A percentile compares a stretch with the other conserved stretches of the same genome.
These are phyloP conservation scores for Sinodicranocentrus sp. DNA, from an alignment of 2,888 invertebrate species.

Conservation along the genomic window DNA sequence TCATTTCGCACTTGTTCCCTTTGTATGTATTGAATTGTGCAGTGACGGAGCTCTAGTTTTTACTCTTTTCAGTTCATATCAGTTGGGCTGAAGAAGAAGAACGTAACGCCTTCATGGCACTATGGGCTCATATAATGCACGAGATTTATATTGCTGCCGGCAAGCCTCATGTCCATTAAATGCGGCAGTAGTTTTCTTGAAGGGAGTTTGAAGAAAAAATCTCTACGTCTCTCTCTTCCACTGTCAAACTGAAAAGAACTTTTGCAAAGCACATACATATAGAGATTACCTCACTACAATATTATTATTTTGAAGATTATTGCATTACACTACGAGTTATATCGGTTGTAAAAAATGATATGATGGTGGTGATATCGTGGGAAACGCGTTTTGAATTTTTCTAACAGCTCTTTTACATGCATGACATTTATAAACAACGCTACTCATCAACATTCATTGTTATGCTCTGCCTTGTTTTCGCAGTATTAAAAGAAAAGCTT, in stretches of 20 bases:
- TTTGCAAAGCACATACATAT: slow-evolving; percentile 1
- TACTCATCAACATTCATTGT: neutral
- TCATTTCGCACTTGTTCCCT: slow-evolving; percentile 30
- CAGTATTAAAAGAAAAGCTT: slow-evolving; percentile 42
- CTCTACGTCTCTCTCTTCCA: too few relatives aligned
- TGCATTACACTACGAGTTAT: too few relatives aligned
- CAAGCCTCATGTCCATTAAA: slow-evolving; percentile 48
- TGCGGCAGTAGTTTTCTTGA: slow-evolving; percentile 39
- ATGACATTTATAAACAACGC: slow-evolving; percentile 26
- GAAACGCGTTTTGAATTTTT: slow-evolving; percentile 21
- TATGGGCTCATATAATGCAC: neutral
- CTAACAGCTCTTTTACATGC: slow-evolving; percentile 31
- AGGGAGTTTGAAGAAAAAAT: slow-evolving; percentile 32
- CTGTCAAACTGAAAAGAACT: slow-evolving; percentile 27
- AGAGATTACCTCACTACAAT: too few relatives aligned
- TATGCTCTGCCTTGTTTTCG: neutral
- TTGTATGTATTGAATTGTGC: too few relatives aligned
- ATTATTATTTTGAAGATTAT: too few relatives aligned
- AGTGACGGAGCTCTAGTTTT: too few relatives aligned
- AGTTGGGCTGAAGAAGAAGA: too few relatives aligned
- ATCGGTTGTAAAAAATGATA: neutral
- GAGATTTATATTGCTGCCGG: slow-evolving; percentile 43
- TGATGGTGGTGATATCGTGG: slow-evolving; percentile 41
- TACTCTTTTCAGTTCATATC: neutral
- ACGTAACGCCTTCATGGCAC: slow-evolving; percentile 19